Evolutionary conservation across 2,113 vertebrate genomes (phyloP), one percentile per base, ranked within the genome.

Genomic region (Epinephelus fuscoguttatus): DNA sequence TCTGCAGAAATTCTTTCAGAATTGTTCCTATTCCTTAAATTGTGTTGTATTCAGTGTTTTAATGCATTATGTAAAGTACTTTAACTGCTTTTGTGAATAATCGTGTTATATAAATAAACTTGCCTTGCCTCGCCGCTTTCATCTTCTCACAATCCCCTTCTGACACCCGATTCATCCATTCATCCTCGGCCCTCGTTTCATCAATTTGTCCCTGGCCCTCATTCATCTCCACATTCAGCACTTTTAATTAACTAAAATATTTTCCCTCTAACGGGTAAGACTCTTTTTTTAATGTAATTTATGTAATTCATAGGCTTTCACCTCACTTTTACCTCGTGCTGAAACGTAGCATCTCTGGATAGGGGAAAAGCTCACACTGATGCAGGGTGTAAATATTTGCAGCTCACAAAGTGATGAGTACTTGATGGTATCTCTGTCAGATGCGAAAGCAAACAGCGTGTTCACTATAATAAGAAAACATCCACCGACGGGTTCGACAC

Each of bases 61-160:
- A 70, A 76, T 68, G 57, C 37, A 66, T 82, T 83, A 72, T 76
- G 76, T 61, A 76, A 76, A 67, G 23, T 14, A n/a, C 50, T 87
- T 77, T 61, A 61, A 56, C 74, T 62, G 75, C 55, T 62, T 76
- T 67, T 70, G 67, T 76, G 71, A 84, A 88, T 67, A 63, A 82
- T 49, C 62, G 45, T 12, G 27, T 59, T 76, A 55, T 63, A 82
- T 81, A 88, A 87, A 90, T 84, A 82, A 85, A 81, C 78, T 60
- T 6, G 52, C 67, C 72, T 80, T 62, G 63, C 55, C 55, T 75
- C 13, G 40, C 53, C 47, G 53, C 84, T 87, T 89, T 89, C 80
- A 81, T 88, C 77, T 85, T 19, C 55, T 79, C 69, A 63, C 70
- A 69, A 57, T 81, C 78, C 81, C 75, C 63, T 59, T 84, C 75